Base-by-base conservation (phyloP, 2,888 invertebrate genomes). In the Conomelus anceps region DNA sequence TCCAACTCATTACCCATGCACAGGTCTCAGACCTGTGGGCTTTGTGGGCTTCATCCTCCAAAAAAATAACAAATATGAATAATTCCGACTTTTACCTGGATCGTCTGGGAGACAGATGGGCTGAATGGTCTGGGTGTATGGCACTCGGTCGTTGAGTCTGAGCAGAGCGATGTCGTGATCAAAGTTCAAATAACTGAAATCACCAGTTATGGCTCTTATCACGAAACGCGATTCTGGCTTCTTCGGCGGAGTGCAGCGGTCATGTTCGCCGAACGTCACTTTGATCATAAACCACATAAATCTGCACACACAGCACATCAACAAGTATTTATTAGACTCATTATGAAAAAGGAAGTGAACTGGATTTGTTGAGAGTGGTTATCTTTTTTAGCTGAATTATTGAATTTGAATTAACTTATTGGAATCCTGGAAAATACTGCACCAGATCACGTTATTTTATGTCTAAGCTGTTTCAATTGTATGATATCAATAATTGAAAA, bases 281-380 rank as follows among this genome's bases (percentile, higher is more conserved):
- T 97, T 97, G 93, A 98, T 97, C 97, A 98, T 96, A 94, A 97
- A 97, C 97, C 97, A 97, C 96, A 97, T 97, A 93, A 97, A 97
- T 91, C 97, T 97, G 94, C 91, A 95, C 93, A 92, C 88, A 90
- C 92, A 91, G 95, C 93, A 92, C 88, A 90, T 92, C 91, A 92
- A 92, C 92, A 91, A 17, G 23, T 1, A 1, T 17, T 9, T 3
- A 34, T 34, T 63, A n/a, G 63, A n/a, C 63, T n/a, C 63, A 63
- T 34, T 1, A 1, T 17, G 17, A 34, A 13, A 13, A n/a, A n/a
- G n/a, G n/a, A n/a, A n/a, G n/a, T n/a, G n/a, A n/a, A n/a, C n/a
- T n/a, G n/a, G n/a, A n/a, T n/a, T n/a, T n/a, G n/a, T n/a, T n/a
- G n/a, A n/a, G n/a, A n/a, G n/a, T n/a, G n/a, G n/a, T n/a, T n/a